Percentiles rank a stretch among this genome's conserved stretches.
Conservation (phyloP, 92 coral and sea anemone species). For the Phenganax stokvisi region DNA sequence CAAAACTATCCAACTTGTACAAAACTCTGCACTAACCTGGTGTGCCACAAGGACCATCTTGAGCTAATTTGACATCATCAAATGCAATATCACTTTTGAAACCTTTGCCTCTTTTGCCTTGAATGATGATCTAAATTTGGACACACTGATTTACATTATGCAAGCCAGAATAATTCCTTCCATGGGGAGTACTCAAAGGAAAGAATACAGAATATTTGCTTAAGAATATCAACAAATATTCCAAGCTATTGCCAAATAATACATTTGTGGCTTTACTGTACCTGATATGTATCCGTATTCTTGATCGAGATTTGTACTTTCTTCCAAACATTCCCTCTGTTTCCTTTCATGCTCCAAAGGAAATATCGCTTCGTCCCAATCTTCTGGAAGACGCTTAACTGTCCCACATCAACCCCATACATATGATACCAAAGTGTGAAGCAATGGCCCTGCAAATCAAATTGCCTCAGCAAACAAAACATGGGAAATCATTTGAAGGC, state of each 20-base stretch:
- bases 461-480: too few relatives aligned
- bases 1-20: not conserved
- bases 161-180: too few relatives aligned
- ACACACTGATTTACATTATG: not conserved
- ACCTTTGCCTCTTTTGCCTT: constrained; percentile 68
- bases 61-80: constrained; percentile 60
- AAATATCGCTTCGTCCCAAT: constrained; percentile 20
- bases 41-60: constrained; percentile 63
- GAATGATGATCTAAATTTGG: constrained; percentile 57
- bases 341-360: constrained; percentile 62
- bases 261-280: constrained; percentile 17
- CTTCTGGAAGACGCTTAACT: constrained; percentile 55
- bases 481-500: too few relatives aligned
- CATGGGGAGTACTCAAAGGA: too few relatives aligned
- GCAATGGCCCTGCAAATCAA: constrained; percentile 52
- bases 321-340: constrained; percentile 76
- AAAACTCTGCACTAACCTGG: constrained; percentile 56
- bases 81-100: constrained; percentile 73
- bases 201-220: too few relatives aligned
- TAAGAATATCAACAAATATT: too few relatives aligned
- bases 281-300: constrained; percentile 53
- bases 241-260: too few relatives aligned
- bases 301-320: constrained; percentile 60
- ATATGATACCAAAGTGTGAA: constrained; percentile 92
- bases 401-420: constrained; percentile 70